A percentile compares a stretch with the other conserved stretches of the same genome.
These are phyloP conservation scores for Axinella damicornis DNA, from an alignment of 37 sponge, comb jelly and placozoan species.

Conservation along the genomic window DNA sequence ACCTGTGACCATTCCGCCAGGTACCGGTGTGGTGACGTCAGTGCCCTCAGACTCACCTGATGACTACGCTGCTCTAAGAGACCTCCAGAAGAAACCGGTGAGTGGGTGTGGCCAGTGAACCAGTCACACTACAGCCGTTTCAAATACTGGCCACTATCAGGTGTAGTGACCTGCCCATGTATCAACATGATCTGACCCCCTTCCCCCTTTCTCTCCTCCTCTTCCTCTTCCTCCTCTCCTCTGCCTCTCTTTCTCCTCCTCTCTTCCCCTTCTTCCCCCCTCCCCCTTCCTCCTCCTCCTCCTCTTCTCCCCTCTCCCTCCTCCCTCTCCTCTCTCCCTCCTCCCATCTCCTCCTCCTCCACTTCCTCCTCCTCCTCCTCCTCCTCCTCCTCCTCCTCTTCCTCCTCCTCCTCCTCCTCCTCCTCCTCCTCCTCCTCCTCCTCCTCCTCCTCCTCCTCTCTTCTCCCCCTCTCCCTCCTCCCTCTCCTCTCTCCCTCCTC, in stretches of 20 bases:
- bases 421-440: not conserved
- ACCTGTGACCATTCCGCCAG: no score
- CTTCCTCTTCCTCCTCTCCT: no score
- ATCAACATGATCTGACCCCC: not conserved
- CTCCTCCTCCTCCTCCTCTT: not conserved
- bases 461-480: not conserved
- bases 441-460: not conserved
- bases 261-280: not conserved
- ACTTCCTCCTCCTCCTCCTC: no score
- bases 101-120: not conserved
- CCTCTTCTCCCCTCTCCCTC: not conserved
- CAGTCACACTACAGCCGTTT: no score
- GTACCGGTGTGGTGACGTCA: slow-evolving; percentile 98
- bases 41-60: slow-evolving; percentile 99
- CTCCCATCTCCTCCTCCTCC: not conserved
- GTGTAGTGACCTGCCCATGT: no score
- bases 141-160: no score
- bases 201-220: not conserved
- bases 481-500: not conserved
- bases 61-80: slow-evolving; percentile 97
- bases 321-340: not conserved
- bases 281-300: not conserved
- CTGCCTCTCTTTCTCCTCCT: not conserved
- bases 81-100: slow-evolving; percentile 94
- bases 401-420: not conserved